Conservation (phyloP, 2,888 invertebrate genomes). For the Parnassius orleans region DNA sequence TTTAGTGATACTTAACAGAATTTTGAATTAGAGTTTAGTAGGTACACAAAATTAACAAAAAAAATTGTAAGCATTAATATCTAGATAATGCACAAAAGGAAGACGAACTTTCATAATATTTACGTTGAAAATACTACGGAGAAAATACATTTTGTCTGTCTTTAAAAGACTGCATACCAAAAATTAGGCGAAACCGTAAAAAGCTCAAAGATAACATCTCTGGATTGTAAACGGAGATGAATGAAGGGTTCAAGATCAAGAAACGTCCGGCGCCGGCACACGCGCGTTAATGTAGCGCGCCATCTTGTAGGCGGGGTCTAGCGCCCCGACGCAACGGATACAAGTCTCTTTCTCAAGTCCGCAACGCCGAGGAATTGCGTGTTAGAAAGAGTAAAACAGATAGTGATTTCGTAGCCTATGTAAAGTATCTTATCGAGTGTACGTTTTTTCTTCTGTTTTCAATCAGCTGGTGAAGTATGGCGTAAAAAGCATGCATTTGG, state of each 20-base stretch:
- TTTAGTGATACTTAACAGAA: too few relatives aligned
- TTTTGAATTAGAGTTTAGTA: too few relatives aligned
- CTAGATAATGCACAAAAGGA: too few relatives aligned
- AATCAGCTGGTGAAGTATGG: conserved; percentile 13
- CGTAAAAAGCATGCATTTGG: too few relatives aligned
- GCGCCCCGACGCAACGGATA: conserved; percentile 31
- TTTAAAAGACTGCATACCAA: conserved; percentile 53
- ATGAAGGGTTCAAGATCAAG: conserved; percentile 72
- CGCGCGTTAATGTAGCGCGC: conserved; percentile 44
- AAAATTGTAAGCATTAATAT: too few relatives aligned
- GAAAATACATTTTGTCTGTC: conserved; percentile 37
- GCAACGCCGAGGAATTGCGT: conserved; percentile 39
- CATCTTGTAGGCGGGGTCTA: conserved; percentile 71
- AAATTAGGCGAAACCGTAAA: conserved; percentile 70
- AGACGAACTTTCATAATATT: background rate
- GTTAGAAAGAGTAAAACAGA: conserved; percentile 53
- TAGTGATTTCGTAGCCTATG: conserved; percentile 5
- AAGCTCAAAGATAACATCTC: conserved; percentile 58
- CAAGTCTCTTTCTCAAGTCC: conserved; percentile 47
- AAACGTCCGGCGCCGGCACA: conserved; percentile 45
- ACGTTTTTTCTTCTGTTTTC: conserved; percentile 20
- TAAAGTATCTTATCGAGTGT: conserved; percentile 6
- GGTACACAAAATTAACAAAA: too few relatives aligned
- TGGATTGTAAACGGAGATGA: conserved; percentile 70
- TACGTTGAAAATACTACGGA: background rate